Percentiles rank a stretch among this genome's conserved stretches.
Evolutionary conservation across 2,797 vertebrate genomes (phyloP).

Genomic region (Cheirogaleus major): DNA sequence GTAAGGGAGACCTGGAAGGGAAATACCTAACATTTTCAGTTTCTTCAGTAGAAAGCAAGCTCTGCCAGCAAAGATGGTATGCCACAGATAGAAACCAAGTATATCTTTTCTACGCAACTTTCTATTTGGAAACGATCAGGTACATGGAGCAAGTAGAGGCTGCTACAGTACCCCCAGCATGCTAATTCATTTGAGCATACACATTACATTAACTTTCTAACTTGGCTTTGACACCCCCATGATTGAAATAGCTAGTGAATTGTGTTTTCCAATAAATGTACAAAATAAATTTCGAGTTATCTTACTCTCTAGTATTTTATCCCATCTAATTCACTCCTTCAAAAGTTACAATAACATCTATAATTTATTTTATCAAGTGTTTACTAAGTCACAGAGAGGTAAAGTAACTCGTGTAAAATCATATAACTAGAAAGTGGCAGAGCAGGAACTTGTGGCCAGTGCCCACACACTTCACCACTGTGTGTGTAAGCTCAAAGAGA

Average conservation of each 20-base stretch:
- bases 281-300: not conserved
- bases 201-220: not conserved
- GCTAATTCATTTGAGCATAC: not conserved
- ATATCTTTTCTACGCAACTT: not conserved
- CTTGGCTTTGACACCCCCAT: not conserved
- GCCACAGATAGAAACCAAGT: not conserved
- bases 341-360: not conserved
- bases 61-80: not conserved
- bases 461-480: not conserved
- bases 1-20: not conserved
- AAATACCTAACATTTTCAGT: not conserved
- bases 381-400: not conserved
- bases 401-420: not conserved
- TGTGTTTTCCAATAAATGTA: not conserved
- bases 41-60: not conserved
- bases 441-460: not conserved
- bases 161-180: fast-evolving
- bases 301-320: not conserved
- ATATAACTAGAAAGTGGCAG: not conserved
- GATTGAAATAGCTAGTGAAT: not conserved
- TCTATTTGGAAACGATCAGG: not conserved
- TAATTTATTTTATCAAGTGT: not conserved
- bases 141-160: fast-evolving
- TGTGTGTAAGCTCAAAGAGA: not conserved
- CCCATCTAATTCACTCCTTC: not conserved